A percentile compares a stretch with the other conserved stretches of the same genome.
These are phyloP conservation scores for Chelon auratus DNA, from an alignment of 2,797 vertebrate genomes.

Conservation along the genomic window DNA sequence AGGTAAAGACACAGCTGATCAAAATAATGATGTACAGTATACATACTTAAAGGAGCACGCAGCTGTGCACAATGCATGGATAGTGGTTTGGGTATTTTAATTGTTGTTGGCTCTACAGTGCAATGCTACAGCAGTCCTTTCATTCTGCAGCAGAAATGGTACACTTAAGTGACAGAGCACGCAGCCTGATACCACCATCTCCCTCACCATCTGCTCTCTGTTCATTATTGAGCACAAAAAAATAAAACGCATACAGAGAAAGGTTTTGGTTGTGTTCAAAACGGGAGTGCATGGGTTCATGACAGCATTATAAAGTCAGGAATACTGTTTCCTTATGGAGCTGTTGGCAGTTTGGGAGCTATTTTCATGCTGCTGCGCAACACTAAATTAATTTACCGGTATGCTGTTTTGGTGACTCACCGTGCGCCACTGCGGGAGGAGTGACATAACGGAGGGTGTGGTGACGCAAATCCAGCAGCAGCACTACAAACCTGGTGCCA, in stretches of 20 bases:
- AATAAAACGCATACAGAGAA: not conserved
- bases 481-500: too few species aligned
- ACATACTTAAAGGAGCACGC: not conserved
- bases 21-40: not conserved
- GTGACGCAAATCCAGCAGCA: too few species aligned
- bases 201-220: slow-evolving; percentile 27
- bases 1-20: slow-evolving; percentile 1
- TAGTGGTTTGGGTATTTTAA: not conserved
- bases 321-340: not conserved
- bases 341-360: not conserved
- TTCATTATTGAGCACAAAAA: slow-evolving; percentile 26
- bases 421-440: not conserved
- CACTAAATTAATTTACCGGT: not conserved
- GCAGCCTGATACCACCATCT: slow-evolving; percentile 13
- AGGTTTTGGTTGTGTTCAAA: slow-evolving; percentile 20
- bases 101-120: not conserved
- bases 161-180: slow-evolving; percentile 29
- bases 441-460: not conserved
- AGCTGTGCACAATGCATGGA: not conserved
- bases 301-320: not conserved
- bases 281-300: not conserved
- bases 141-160: slow-evolving; percentile 22
- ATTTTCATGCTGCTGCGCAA: not conserved
- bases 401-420: not conserved
- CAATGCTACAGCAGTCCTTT: not conserved